Evolutionary conservation across 2,888 invertebrate species (phyloP).

Genomic region (Zaprionus obscuricornis): DNA sequence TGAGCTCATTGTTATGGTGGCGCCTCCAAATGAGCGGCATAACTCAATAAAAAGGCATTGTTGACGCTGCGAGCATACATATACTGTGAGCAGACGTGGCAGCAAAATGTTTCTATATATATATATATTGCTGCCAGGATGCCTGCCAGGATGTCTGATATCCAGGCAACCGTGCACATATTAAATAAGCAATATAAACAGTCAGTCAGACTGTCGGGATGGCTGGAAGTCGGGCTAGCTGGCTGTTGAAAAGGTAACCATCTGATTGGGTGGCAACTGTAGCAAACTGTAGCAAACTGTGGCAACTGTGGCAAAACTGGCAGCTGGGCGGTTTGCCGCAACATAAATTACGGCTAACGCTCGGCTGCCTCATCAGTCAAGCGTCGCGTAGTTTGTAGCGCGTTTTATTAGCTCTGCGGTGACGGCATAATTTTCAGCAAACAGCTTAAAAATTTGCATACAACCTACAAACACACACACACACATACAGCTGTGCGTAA

Average conservation of each 20-base stretch:
- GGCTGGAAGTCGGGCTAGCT: background rate
- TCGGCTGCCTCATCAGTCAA: slow-evolving; percentile 75
- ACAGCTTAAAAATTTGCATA: slow-evolving; percentile 76
- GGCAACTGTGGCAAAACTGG: background rate
- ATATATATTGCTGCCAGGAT: slow-evolving; percentile 3
- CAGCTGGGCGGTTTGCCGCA: slow-evolving; percentile 61
- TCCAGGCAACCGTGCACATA: slow-evolving; percentile 73
- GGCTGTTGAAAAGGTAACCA: slow-evolving; percentile 53
- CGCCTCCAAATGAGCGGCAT: slow-evolving; percentile 73
- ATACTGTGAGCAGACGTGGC: background rate
- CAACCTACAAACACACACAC: slow-evolving; percentile 4
- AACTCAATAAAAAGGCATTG: slow-evolving; percentile 75
- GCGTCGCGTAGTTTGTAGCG: slow-evolving; percentile 71
- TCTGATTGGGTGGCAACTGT: slow-evolving; percentile 42
- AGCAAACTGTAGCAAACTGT: no score
- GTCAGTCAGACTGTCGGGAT: slow-evolving; percentile 1
- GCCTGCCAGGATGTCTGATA: slow-evolving; percentile 32
- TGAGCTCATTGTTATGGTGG: slow-evolving; percentile 73
- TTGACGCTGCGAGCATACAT: slow-evolving; percentile 39
- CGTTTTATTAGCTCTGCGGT: slow-evolving; percentile 72
- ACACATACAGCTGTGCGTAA: background rate
- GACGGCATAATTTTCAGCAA: slow-evolving; percentile 70
- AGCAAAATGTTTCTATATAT: slow-evolving; percentile 16
- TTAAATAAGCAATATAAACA: slow-evolving; percentile 79
- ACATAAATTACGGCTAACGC: slow-evolving; percentile 77